Evolutionary conservation across 2,797 vertebrate genomes (phyloP).

Genomic region (Pangasius mekongensis): DNA sequence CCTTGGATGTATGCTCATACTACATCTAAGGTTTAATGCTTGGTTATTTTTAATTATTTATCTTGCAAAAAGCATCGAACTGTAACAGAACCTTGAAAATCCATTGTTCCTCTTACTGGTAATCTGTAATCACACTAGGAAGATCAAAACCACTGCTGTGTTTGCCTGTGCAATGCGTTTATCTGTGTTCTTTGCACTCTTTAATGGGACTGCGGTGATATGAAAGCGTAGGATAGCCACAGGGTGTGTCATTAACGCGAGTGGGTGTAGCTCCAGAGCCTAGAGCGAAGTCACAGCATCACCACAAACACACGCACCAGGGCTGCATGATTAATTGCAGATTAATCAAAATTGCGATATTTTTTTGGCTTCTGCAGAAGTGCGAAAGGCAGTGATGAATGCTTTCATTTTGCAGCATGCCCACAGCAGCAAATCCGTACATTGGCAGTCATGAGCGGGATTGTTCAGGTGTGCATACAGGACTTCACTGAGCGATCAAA

Average conservation of each 20-base stretch:
- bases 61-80: background rate
- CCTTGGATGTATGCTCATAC: background rate
- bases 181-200: constrained; percentile 21
- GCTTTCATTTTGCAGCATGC: constrained; percentile 29
- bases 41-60: background rate
- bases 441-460: background rate
- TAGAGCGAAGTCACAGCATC: constrained; percentile 39
- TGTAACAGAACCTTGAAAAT: constrained; percentile 12
- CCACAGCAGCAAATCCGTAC: constrained; percentile 16
- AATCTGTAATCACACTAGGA: constrained; percentile 27
- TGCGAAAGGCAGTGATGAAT: constrained; percentile 26
- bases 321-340: constrained; percentile 26
- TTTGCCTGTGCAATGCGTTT: constrained; percentile 23
- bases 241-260: constrained; percentile 62
- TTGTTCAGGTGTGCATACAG: background rate
- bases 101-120: background rate
- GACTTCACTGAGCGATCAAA: constrained; percentile 3
- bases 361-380: constrained; percentile 8
- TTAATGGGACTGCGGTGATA: constrained; percentile 44
- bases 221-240: constrained; percentile 53
- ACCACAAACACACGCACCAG: constrained; percentile 37
- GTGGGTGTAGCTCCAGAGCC: constrained; percentile 49
- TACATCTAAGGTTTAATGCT: background rate
- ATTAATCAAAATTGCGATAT: constrained; percentile 21
- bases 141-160: constrained; percentile 19